phyloP scores from a whole-genome alignment of 2,113 vertebrate species.

The Halcyon malimbica region DNA sequence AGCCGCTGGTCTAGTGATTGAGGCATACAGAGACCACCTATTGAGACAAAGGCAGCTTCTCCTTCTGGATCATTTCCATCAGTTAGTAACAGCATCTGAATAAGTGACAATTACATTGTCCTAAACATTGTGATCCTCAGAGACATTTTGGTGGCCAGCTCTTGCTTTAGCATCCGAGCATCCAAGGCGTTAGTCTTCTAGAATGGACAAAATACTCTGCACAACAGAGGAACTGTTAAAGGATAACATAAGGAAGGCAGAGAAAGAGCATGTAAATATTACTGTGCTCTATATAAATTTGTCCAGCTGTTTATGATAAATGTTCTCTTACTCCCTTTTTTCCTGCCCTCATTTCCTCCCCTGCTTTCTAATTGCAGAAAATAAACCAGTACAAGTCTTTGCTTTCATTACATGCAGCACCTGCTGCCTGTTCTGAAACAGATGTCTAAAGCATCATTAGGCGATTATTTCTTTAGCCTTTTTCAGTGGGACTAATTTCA shows the following conservation, averaged over 20 bases:
- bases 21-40: background rate
- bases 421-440: conserved; percentile 50
- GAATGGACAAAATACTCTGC: background rate
- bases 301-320: conserved; percentile 18
- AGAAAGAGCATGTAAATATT: background rate
- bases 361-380: conserved; percentile 22
- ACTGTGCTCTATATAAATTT: background rate
- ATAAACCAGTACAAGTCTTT: conserved; percentile 27
- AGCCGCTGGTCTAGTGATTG: background rate
- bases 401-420: conserved; percentile 46
- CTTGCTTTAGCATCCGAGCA: background rate
- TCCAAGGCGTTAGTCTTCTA: background rate
- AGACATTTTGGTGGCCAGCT: background rate
- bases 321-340: conserved; percentile 23
- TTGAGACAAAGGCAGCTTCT: background rate
- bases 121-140: background rate
- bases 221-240: background rate
- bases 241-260: background rate
- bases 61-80: background rate
- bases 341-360: conserved; percentile 34
- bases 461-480: conserved; percentile 15
- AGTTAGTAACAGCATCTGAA: background rate
- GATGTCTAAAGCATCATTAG: conserved; percentile 48
- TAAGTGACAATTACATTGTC: background rate
- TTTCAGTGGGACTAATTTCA: conserved; percentile 14